Evolutionary conservation across 2,113 vertebrate species (phyloP).

Genomic region (Saccopteryx bilineata): DNA sequence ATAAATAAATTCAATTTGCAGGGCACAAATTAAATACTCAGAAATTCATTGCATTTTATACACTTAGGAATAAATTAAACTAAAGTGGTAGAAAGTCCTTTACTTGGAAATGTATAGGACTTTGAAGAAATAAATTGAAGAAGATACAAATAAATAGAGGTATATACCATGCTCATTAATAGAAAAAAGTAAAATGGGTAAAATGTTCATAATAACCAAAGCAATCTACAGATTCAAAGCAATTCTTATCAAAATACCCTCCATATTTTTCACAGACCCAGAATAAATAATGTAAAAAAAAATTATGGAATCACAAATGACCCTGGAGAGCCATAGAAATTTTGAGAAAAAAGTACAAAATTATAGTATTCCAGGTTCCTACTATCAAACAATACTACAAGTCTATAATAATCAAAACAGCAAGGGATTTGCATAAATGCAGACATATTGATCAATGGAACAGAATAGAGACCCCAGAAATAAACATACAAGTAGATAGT

Average conservation of each 20-base stretch:
- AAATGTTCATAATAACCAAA: not conserved
- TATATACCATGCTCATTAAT: not conserved
- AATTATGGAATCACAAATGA: not conserved
- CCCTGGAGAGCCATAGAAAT: not conserved
- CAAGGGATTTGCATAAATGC: not conserved
- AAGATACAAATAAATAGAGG: not conserved
- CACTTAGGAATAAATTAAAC: too few species aligned
- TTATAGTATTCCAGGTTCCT: not conserved
- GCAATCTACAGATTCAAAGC: not conserved
- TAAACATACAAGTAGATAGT: not conserved
- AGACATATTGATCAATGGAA: not conserved
- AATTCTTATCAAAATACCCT: not conserved
- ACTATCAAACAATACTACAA: not conserved
- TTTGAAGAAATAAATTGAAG: not conserved
- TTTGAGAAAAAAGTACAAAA: not conserved
- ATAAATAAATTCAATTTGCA: too few species aligned
- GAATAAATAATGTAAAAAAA: not conserved
- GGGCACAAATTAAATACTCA: too few species aligned
- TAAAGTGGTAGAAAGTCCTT: too few species aligned
- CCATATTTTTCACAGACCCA: not conserved
- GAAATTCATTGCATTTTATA: too few species aligned
- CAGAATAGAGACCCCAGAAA: not conserved
- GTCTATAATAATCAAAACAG: not conserved
- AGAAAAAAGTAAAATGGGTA: not conserved
- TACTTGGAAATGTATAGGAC: not conserved